phyloP scores from a whole-genome alignment of 2,888 invertebrate species.

The Perithous albicinctus region DNA sequence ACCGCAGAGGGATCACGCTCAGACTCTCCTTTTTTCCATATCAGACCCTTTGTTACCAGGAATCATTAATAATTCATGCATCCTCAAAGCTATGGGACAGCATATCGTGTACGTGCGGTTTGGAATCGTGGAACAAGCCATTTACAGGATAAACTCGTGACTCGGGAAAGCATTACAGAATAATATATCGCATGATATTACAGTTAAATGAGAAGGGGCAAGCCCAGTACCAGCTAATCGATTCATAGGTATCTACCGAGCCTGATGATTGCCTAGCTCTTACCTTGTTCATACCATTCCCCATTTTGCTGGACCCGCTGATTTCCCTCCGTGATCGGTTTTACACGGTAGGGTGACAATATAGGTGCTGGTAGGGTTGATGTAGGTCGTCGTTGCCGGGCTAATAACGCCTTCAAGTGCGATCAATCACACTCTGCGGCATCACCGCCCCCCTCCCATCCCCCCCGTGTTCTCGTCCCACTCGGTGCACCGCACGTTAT shows the following conservation, averaged over 20 bases:
- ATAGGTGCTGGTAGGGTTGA: neutral
- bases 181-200: constrained; percentile 5
- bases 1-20: neutral
- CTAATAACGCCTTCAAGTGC: constrained; percentile 37
- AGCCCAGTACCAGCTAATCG: constrained; percentile 18
- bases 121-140: neutral
- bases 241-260: neutral
- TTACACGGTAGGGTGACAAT: constrained; percentile 12
- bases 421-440: constrained; percentile 51
- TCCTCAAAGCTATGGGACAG: neutral
- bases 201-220: neutral
- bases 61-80: neutral
- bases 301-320: constrained; percentile 87
- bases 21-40: neutral
- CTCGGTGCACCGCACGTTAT: constrained; percentile 17
- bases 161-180: neutral
- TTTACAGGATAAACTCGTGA: constrained; percentile 10
- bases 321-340: constrained; percentile 54
- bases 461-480: constrained; percentile 2
- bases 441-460: neutral
- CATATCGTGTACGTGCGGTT: neutral
- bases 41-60: neutral
- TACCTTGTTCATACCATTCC: constrained; percentile 97
- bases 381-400: constrained; percentile 11
- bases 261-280: constrained; percentile 37